phyloP scores from a whole-genome alignment of 2,888 invertebrate genomes.

The Drosophila fulvimacula region DNA sequence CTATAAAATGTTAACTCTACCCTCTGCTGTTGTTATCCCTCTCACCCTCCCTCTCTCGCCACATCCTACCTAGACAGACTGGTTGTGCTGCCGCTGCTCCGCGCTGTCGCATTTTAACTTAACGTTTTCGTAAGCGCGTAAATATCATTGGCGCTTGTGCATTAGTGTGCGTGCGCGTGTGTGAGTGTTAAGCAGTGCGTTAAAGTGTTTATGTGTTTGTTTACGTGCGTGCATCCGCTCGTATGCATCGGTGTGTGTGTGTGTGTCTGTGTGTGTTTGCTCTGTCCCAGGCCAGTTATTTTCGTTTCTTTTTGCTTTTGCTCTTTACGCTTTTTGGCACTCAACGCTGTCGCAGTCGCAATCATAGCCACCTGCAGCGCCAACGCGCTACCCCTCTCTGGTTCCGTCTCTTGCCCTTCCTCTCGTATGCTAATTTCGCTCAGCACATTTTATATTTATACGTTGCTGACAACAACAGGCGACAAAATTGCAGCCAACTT shows the following conservation, averaged over 20 bases:
- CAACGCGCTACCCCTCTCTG: not conserved
- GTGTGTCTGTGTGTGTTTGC: slow-evolving; percentile 13
- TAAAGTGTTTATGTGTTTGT: slow-evolving; percentile 69
- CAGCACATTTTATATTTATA: slow-evolving; percentile 67
- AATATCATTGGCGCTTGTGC: slow-evolving; percentile 51
- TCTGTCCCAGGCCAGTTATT: slow-evolving; percentile 9
- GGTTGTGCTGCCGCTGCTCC: slow-evolving; percentile 14
- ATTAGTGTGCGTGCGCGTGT: slow-evolving; percentile 17
- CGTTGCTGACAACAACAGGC: slow-evolving; percentile 55
- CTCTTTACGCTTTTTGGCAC: slow-evolving; percentile 32
- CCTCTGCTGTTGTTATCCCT: not conserved
- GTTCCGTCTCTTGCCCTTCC: not conserved
- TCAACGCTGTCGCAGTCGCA: slow-evolving; percentile 21
- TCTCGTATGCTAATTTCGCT: slow-evolving; percentile 71
- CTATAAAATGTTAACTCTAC: slow-evolving; percentile 46
- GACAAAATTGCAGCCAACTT: slow-evolving; percentile 48
- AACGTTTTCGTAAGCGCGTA: slow-evolving; percentile 52
- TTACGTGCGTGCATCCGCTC: slow-evolving; percentile 21
- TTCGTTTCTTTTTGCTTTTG: slow-evolving; percentile 21
- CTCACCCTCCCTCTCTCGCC: not conserved
- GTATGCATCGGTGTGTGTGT: slow-evolving; percentile 4
- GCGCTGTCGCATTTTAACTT: slow-evolving; percentile 40
- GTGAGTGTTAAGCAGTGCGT: slow-evolving; percentile 67
- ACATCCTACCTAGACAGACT: too few species aligned
- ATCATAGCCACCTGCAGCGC: slow-evolving; percentile 51